Conservation (phyloP, 2,888 invertebrate genomes). For the Drosophila diplacantha region DNA sequence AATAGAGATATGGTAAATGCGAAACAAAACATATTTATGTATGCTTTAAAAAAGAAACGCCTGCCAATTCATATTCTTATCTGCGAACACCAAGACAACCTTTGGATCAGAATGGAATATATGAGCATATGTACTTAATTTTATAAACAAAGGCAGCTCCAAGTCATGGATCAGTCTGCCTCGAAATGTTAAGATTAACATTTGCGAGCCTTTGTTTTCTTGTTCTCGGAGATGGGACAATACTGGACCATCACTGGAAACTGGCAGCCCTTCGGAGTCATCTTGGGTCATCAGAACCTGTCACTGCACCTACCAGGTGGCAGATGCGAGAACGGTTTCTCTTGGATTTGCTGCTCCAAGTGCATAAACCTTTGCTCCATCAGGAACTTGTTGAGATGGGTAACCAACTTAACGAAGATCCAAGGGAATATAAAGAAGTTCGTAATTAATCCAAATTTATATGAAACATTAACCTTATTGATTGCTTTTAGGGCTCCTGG, state of each 20-base stretch:
- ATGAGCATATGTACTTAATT: not conserved
- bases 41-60: not conserved
- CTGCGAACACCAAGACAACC: conserved; percentile 2
- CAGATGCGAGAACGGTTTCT: conserved; percentile 54
- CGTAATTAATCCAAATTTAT: not conserved
- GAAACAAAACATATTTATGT: not conserved
- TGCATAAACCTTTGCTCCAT: conserved; percentile 64
- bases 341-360: conserved; percentile 62
- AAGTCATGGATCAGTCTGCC: conserved; percentile 19
- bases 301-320: conserved; percentile 9
- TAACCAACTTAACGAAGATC: conserved; percentile 43
- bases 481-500: conserved; percentile 39
- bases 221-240: not conserved
- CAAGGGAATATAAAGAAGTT: conserved; percentile 51
- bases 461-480: not conserved
- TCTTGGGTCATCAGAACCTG: not conserved
- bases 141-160: conserved; percentile 2
- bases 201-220: conserved; percentile 30
- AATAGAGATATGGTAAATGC: too few relatives aligned
- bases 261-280: conserved; percentile 22
- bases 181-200: conserved; percentile 35
- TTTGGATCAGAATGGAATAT: conserved; percentile 1
- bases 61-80: conserved; percentile 2
- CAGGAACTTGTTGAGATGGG: conserved; percentile 56
- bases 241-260: conserved; percentile 39